phyloP scores from a whole-genome alignment of 2,888 invertebrate species.

The Allacma fusca region DNA sequence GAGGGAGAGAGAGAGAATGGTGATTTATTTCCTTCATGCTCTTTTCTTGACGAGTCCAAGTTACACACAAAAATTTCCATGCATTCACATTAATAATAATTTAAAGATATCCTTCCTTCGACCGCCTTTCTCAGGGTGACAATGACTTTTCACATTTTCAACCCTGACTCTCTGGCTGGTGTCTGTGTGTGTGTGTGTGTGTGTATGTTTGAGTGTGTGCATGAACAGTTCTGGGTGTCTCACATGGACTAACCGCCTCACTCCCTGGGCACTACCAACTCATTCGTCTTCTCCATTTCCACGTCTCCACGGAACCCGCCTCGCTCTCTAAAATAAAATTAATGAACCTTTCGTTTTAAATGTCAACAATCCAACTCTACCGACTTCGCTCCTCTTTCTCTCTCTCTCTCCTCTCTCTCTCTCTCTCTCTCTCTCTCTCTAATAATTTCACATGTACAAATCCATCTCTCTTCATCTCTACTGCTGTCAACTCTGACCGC shows the following conservation, averaged over 20 bases:
- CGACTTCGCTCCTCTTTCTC: conserved; percentile 2
- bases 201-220: too few relatives aligned
- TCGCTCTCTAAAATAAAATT: conserved; percentile 40
- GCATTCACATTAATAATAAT: conserved; percentile 52
- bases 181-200: not conserved
- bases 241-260: conserved; percentile 31
- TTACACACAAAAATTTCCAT: conserved; percentile 37
- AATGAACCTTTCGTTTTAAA: conserved; percentile 42
- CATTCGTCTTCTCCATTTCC: conserved; percentile 40
- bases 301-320: conserved; percentile 36
- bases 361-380: conserved; percentile 31
- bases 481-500: conserved; percentile 4
- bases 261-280: conserved; percentile 42
- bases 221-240: too few relatives aligned
- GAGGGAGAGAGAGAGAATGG: not conserved
- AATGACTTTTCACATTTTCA: conserved; percentile 50
- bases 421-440: too few relatives aligned
- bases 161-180: conserved; percentile 26
- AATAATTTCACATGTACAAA: not conserved
- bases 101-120: conserved; percentile 41
- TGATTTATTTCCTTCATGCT: conserved; percentile 43
- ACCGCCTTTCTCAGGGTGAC: conserved; percentile 39
- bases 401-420: not conserved
- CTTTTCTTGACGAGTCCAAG: conserved; percentile 45
- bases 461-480: conserved; percentile 7